Percentiles rank a stretch among this genome's conserved stretches.
Evolutionary conservation across 2,113 vertebrate genomes (phyloP).

Genomic region (Mystacornis crossleyi): DNA sequence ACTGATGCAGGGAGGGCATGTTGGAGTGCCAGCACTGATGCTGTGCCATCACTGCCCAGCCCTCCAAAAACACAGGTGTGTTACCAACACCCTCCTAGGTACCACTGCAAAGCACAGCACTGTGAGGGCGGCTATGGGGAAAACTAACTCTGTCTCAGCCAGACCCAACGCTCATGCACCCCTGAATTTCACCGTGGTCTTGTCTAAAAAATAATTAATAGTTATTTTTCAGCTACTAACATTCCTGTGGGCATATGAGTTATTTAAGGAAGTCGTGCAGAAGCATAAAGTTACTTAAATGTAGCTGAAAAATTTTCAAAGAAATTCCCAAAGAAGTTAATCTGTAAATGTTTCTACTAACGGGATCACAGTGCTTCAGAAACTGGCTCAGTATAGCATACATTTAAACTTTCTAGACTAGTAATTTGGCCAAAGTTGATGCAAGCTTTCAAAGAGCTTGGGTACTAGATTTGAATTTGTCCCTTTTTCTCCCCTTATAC

Average conservation of each 20-base stretch:
- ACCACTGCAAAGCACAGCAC: background rate
- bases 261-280: background rate
- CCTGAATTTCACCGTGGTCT: background rate
- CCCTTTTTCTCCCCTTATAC: background rate
- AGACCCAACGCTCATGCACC: rapidly evolving
- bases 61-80: background rate
- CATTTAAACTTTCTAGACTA: background rate
- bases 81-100: too few species aligned
- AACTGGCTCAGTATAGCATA: background rate
- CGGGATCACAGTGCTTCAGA: background rate
- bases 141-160: background rate
- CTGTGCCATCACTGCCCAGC: background rate
- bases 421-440: background rate
- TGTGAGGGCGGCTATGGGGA: background rate
- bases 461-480: background rate
- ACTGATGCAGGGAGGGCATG: too few species aligned
- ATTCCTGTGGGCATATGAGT: background rate
- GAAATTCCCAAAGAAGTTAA: background rate
- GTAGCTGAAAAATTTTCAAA: background rate
- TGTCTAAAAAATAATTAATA: background rate
- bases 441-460: background rate
- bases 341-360: background rate
- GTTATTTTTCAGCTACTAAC: background rate
- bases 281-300: background rate
- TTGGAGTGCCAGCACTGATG: background rate